Evolutionary conservation across 2,113 vertebrate genomes (phyloP), one percentile per base, ranked within the genome.

Genomic region (Brachionichthys hirsutus): DNA sequence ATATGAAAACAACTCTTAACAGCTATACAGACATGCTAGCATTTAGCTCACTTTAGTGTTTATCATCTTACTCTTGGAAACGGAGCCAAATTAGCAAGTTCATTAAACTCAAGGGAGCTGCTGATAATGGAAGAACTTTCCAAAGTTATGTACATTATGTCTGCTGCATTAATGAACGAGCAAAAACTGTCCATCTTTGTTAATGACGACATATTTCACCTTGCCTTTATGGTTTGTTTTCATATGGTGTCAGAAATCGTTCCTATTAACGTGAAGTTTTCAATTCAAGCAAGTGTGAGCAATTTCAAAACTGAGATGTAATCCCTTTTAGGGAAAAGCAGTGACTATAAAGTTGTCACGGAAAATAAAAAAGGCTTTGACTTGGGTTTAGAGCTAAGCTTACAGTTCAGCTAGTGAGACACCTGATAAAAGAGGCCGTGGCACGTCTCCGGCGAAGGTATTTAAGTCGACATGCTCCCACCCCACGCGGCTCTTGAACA

Each of bases 291-390:
- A 38, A 67, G 45, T 56, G 16, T 44, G 38, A 74, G 55, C 51
- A 62, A 44, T 57, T 82, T 71, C 58, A 80, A 71, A 80, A 20
- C 42, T n/a, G 16, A 52, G 52, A 70, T 55, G 45, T 81, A 78
- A 85, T 82, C 66, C 70, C 68, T 66, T 70, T 83, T 35, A 53
- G 63, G 17, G 59, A 6, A 49, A 63, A 72, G 56, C 68, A 66
- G 62, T 48, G 69, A 78, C 78, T 71, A 78, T 67, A 81, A 85
- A 54, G 78, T 77, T 82, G 81, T 81, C 81, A 77, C 67, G 34
- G n/a, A n/a, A n/a, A n/a, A n/a, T n/a, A 78, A 76, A 74, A 73
- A 48, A 91, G 90, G 90, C 92, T 92, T 92, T 93, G 91, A 91
- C 91, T 89, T 81, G 87, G 74, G 69, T 88, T 86, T 75, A 83